Evolutionary conservation across 2,797 vertebrate genomes (phyloP).

Genomic region (Mionectes olivaceus): DNA sequence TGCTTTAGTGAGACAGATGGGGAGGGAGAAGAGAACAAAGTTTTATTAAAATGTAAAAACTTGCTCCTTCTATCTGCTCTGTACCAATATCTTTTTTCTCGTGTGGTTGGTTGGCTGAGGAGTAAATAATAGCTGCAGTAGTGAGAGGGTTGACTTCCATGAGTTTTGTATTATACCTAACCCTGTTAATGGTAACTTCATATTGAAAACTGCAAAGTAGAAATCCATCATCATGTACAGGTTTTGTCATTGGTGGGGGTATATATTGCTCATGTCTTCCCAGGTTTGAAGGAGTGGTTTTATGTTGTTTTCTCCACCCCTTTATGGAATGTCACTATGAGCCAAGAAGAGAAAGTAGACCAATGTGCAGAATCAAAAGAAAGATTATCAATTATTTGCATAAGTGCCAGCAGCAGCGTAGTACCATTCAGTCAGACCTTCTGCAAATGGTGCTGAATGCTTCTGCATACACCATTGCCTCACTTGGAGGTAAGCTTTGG

Average conservation of each 20-base stretch:
- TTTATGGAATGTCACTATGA: neutral
- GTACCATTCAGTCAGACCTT: neutral
- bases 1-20: neutral
- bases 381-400: accelerated
- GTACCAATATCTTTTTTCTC: neutral
- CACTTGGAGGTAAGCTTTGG: neutral
- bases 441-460: accelerated
- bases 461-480: accelerated
- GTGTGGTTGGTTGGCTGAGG: neutral
- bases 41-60: neutral
- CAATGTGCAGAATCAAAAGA: neutral
- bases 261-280: neutral
- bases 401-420: neutral
- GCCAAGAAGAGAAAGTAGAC: neutral
- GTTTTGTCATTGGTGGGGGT: neutral
- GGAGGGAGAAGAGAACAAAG: neutral
- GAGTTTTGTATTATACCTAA: neutral
- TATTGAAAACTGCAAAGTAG: neutral
- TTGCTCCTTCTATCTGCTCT: neutral
- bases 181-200: neutral
- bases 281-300: neutral
- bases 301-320: neutral
- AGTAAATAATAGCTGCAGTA: neutral
- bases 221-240: neutral
- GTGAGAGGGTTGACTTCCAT: neutral